Evolutionary conservation across 2,888 invertebrate genomes (phyloP).

Genomic region (Trissonchulus sp.): DNA sequence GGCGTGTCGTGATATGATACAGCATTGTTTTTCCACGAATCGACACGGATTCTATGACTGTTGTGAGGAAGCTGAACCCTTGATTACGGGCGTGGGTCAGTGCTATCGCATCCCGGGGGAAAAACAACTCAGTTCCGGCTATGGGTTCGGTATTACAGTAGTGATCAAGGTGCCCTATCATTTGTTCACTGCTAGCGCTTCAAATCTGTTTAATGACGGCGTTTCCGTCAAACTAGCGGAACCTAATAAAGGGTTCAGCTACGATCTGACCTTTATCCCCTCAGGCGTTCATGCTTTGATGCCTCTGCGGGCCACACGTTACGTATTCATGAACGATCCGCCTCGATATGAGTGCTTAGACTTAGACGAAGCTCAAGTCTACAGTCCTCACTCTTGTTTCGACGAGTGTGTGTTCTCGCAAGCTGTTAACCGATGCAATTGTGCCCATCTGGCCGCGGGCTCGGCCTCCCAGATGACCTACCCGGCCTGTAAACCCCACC

Average conservation of each 20-base stretch:
- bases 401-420: conserved; percentile 22
- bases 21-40: conserved; percentile 2
- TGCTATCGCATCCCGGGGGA: conserved; percentile 30
- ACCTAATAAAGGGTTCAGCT: conserved; percentile 28
- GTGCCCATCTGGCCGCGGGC: conserved; percentile 17
- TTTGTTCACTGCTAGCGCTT: conserved; percentile 26
- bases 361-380: background rate
- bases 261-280: conserved; percentile 24
- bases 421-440: background rate
- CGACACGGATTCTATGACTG: background rate
- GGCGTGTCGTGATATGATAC: background rate
- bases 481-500: conserved; percentile 13
- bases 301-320: conserved; percentile 25
- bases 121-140: conserved; percentile 37
- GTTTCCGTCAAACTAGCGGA: conserved; percentile 45
- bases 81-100: conserved; percentile 25
- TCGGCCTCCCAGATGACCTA: background rate
- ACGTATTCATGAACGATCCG: conserved; percentile 31
- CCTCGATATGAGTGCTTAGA: conserved; percentile 28
- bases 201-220: conserved; percentile 46
- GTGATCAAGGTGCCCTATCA: conserved; percentile 42
- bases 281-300: conserved; percentile 25
- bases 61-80: background rate
- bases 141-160: conserved; percentile 41
- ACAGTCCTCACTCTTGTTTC: conserved; percentile 23